Evolutionary conservation across 1,140 invertebrate genomes (phyloP), one percentile per base, ranked within the genome.

Genomic region (Philopotamus ludificatus): DNA sequence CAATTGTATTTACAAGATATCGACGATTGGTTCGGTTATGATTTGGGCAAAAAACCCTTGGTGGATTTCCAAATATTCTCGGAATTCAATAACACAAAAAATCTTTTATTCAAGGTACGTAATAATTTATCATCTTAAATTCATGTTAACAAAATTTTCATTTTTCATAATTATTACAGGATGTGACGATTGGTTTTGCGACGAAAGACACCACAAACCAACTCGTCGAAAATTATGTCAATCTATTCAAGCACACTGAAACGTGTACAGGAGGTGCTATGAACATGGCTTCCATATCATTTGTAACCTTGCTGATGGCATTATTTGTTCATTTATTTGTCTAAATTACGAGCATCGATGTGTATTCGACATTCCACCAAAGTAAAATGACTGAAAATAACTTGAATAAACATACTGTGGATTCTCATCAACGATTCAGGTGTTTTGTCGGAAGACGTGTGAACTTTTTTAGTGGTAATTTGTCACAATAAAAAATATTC

Each of bases 121-220:
- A 26, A 4, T 51, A 34, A 41, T 50, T 42, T n/a, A n/a, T 34
- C 12, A 34, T 34, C 28, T 76, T 0, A 76, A 74, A 58, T 73
- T 71, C 51, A 34, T 34, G 4, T 34, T 7, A 70, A 72, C 0
- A 75, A 79, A 0, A 73, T 76, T 0, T 73, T 72, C 1, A 62
- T 74, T 81, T 75, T 77, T 84, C 0, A 74, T 79, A n/a, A 85
- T 86, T 71, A 0, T 87, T 87, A 70, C 83, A 83, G 68, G 80
- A 84, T 65, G 81, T 83, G 0, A 83, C 82, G 0, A 74, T 80
- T 1, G 81, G 81, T 41, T 71, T 86, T 0, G 74, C 77, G 0
- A 75, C 78, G 15, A 75, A 76, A 1, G 72, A 76, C 0, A 63
- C 50, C 0, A 63, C 62, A 1, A 70, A 78, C 49, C 71, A 74